A percentile compares a stretch with the other conserved stretches of the same genome.
phyloP scores from a whole-genome alignment of 2,888 invertebrate genomes.

The Zaprionus obscuricornis region DNA sequence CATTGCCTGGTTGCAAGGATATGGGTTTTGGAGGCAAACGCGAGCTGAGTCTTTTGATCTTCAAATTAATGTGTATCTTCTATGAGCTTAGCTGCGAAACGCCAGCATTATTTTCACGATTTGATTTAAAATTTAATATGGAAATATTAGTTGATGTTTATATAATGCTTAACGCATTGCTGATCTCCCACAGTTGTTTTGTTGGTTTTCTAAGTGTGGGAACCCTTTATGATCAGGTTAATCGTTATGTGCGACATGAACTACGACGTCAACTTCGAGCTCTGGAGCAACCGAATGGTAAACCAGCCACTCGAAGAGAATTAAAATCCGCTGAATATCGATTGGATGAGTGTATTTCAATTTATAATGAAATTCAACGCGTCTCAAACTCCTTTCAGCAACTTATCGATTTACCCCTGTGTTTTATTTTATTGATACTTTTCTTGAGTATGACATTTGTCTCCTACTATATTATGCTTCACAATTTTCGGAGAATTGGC shows the following conservation, averaged over 20 bases:
- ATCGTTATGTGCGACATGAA: constrained; percentile 45
- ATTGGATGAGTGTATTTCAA: constrained; percentile 42
- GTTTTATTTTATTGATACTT: constrained; percentile 23
- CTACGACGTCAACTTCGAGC: constrained; percentile 34
- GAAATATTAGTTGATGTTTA: constrained; percentile 16
- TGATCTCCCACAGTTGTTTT: constrained; percentile 48
- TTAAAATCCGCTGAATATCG: constrained; percentile 26
- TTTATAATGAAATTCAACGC: constrained; percentile 52
- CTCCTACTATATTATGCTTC: constrained; percentile 38
- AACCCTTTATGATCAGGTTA: constrained; percentile 42
- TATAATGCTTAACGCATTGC: background rate
- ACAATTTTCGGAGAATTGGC: background rate
- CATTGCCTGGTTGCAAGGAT: constrained; percentile 7
- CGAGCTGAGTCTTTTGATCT: constrained; percentile 39
- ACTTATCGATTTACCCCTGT: constrained; percentile 45
- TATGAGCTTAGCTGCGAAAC: constrained; percentile 30
- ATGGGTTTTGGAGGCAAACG: constrained; percentile 39
- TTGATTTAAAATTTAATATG: background rate
- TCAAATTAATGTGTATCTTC: constrained; percentile 23
- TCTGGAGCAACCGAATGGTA: constrained; percentile 19
- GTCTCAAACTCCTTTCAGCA: constrained; percentile 37
- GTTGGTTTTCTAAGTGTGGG: constrained; percentile 56
- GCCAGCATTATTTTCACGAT: background rate
- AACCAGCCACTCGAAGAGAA: background rate
- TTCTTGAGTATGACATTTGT: constrained; percentile 34